phyloP scores from a whole-genome alignment of 1,140 invertebrate species.

The Hycleus cichorii region DNA sequence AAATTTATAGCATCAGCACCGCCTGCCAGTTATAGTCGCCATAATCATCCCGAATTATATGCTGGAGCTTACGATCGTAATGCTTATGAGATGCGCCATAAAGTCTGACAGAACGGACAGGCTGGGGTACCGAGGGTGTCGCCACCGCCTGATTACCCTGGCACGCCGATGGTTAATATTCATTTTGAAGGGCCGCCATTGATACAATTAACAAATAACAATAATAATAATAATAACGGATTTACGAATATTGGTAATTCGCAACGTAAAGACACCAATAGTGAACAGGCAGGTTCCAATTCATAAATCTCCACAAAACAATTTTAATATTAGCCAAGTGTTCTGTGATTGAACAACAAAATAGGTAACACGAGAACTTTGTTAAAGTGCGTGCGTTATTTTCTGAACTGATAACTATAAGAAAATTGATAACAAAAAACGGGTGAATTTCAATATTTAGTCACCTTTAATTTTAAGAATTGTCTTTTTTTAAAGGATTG shows the following conservation, averaged over 20 bases:
- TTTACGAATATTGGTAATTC: neutral
- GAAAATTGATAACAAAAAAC: slow-evolving; percentile 23
- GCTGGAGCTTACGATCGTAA: slow-evolving; percentile 56
- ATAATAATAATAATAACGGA: neutral
- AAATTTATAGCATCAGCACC: slow-evolving; percentile 54
- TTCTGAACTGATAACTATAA: slow-evolving; percentile 1
- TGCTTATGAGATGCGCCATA: slow-evolving; percentile 43
- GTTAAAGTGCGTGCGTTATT: slow-evolving; percentile 26
- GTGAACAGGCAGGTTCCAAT: neutral
- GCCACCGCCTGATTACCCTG: slow-evolving; percentile 39
- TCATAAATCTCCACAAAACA: neutral
- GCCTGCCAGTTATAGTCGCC: slow-evolving; percentile 44
- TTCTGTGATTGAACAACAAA: slow-evolving; percentile 26
- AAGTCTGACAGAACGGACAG: slow-evolving; percentile 39
- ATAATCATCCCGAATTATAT: slow-evolving; percentile 54
- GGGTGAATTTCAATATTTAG: slow-evolving; percentile 28
- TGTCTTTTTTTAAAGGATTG: slow-evolving; percentile 16
- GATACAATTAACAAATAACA: neutral
- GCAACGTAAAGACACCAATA: neutral
- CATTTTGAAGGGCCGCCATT: slow-evolving; percentile 23
- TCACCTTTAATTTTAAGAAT: slow-evolving; percentile 28
- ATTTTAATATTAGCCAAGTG: slow-evolving; percentile 25
- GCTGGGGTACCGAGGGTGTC: slow-evolving; percentile 29
- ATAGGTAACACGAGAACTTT: slow-evolving; percentile 21
- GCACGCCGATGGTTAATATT: slow-evolving; percentile 32